Evolutionary conservation across 2,113 vertebrate species (phyloP).

Genomic region (Gnathonemus longibarbis): DNA sequence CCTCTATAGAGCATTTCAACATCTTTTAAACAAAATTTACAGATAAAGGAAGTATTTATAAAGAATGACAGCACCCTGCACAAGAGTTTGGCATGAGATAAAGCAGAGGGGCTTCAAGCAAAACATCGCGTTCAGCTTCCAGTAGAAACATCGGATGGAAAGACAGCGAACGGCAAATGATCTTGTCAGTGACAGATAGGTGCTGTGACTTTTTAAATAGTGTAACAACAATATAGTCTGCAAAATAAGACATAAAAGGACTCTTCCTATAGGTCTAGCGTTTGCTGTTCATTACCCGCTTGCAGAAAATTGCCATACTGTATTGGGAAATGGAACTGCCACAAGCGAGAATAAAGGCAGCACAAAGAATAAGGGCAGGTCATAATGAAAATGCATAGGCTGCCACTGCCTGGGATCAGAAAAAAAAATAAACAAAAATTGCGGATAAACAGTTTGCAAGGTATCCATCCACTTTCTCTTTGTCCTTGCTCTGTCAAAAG

Average conservation of each 20-base stretch:
- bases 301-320: not conserved
- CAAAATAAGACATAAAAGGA: slow-evolving; percentile 9
- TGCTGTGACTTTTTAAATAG: slow-evolving; percentile 6
- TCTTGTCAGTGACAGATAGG: slow-evolving; percentile 9
- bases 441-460: not conserved
- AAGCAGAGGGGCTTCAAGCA: slow-evolving; percentile 4
- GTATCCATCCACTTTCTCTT: not conserved
- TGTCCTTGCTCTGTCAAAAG: not conserved
- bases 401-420: not conserved
- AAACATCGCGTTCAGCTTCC: not conserved
- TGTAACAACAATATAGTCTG: not conserved
- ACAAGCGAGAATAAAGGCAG: not conserved
- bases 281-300: not conserved
- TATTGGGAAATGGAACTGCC: slow-evolving; percentile 9
- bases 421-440: not conserved
- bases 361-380: slow-evolving; percentile 2
- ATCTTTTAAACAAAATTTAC: not conserved
- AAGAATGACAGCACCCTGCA: not conserved
- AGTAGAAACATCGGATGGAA: not conserved
- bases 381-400: slow-evolving; percentile 12
- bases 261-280: not conserved
- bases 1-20: not conserved
- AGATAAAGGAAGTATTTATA: not conserved
- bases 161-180: not conserved
- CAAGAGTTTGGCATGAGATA: not conserved